A percentile compares a stretch with the other conserved stretches of the same genome.
phyloP scores from a whole-genome alignment of 2,888 invertebrate genomes.

The Andrena hattorfiana region DNA sequence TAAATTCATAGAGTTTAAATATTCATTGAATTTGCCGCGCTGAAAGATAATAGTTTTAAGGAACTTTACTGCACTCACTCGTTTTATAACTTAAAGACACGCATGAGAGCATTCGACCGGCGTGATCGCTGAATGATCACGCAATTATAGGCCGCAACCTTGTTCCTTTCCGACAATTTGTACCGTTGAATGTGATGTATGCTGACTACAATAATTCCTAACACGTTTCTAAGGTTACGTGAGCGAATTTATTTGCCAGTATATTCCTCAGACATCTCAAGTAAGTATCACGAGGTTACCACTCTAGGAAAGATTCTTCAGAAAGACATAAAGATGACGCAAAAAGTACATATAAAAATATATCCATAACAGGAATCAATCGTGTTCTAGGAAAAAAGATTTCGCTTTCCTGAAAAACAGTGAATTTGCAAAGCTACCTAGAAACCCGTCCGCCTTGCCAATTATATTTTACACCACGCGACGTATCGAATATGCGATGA shows the following conservation, averaged over 20 bases:
- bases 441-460: too few species aligned
- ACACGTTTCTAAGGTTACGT: background rate
- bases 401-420: too few species aligned
- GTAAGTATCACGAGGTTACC: background rate
- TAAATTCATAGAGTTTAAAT: background rate
- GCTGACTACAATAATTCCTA: conserved; percentile 29
- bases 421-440: too few species aligned
- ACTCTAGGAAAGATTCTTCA: too few species aligned
- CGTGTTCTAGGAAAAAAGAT: too few species aligned
- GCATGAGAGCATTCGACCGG: conserved; percentile 6
- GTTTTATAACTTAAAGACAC: conserved; percentile 30
- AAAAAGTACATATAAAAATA: too few species aligned
- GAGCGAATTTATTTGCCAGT: conserved; percentile 4
- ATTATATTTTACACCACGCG: background rate
- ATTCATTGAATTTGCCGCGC: background rate
- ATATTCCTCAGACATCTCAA: conserved; percentile 1
- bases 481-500: background rate
- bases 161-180: conserved; percentile 56
- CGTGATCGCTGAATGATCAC: conserved; percentile 29
- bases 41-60: conserved; percentile 1
- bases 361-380: too few species aligned
- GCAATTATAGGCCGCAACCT: conserved; percentile 46
- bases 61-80: background rate
- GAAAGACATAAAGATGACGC: too few species aligned
- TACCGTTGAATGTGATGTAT: conserved; percentile 50